Base-by-base conservation (phyloP, 2,888 invertebrate species). In the Heliothis peltigera region DNA sequence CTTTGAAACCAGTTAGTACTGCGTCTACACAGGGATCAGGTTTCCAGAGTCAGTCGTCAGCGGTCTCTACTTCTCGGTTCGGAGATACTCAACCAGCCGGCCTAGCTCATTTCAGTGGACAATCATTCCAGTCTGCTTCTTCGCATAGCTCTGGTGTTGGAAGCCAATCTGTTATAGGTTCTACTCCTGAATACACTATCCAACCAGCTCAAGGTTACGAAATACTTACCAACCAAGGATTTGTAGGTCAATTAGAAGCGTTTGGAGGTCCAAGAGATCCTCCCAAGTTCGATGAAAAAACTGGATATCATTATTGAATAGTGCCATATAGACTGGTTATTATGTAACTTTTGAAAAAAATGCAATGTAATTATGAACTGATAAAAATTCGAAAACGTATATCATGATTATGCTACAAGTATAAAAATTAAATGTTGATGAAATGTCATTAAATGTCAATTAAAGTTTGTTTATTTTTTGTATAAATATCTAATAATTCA, bases 221-320 rank as follows among this genome's bases (percentile, higher is more conserved):
- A 21, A 72, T 79, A 3, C 70, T 64, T 48, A 49, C 35, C 12
- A 10, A 49, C 5, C 60, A 79, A 35, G 79, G 82, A 53, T 80
- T 87, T 21, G 79, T 81, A 28, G 91, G 88, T 25, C 19, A 84
- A 64, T 87, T 88, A 1, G 93, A 93, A 70, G 59, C 82, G n/a
- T 94, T 94, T 19, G 89, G 87, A 42, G 91, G 88, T 18, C 84
- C 90, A 0, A 81, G 91, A 69, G 83, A 88, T 56, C 91, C 92
- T 10, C 91, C 93, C 0, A 91, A 84, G 59, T 95, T 91, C 56
- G 91, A 93, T 64, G 82, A 82, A 15, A 79, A 89, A 80, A 91
- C 91, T 53, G 94, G 94, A 32, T 94, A 95, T 74, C 89, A 93
- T 84, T 93, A 94, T 77, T 93, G 71, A 87, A 71, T 39, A 70